These are phyloP conservation scores for Tipula lateralis DNA, from an alignment of 2,888 invertebrate species.

Conservation along the genomic window DNA sequence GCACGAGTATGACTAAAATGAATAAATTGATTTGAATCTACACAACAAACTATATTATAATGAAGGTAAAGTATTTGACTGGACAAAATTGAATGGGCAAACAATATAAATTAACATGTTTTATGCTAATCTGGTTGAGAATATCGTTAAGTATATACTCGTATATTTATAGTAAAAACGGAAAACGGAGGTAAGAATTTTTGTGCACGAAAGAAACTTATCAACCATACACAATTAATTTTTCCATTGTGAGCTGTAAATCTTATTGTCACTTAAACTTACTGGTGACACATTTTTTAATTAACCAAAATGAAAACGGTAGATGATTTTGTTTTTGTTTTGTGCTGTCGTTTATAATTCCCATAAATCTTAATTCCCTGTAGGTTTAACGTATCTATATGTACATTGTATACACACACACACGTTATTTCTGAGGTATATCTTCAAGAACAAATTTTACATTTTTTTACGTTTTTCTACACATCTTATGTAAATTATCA, in stretches of 20 bases:
- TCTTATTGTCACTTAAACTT: conserved; percentile 19
- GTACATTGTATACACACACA: not conserved
- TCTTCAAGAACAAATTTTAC: not conserved
- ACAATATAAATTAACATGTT: not conserved
- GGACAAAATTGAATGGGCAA: not conserved
- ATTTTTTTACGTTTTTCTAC: not conserved
- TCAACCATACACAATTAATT: not conserved
- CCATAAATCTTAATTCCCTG: not conserved
- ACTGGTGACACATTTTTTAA: conserved; percentile 20
- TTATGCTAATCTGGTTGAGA: not conserved
- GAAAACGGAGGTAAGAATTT: not conserved
- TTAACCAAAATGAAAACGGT: conserved; percentile 1
- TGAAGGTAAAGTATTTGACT: not conserved
- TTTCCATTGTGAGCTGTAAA: not conserved
- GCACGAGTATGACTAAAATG: not conserved
- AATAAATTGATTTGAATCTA: not conserved
- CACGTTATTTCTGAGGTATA: not conserved
- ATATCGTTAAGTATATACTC: too few species aligned
- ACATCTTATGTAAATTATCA: not conserved
- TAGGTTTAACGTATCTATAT: not conserved
- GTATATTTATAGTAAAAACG: not conserved
- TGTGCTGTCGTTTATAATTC: conserved; percentile 9
- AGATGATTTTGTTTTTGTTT: not conserved
- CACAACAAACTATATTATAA: not conserved
- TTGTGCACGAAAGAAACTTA: not conserved